Conservation (phyloP, 2,888 invertebrate genomes). For the Petrolisthes manimaculis region DNA sequence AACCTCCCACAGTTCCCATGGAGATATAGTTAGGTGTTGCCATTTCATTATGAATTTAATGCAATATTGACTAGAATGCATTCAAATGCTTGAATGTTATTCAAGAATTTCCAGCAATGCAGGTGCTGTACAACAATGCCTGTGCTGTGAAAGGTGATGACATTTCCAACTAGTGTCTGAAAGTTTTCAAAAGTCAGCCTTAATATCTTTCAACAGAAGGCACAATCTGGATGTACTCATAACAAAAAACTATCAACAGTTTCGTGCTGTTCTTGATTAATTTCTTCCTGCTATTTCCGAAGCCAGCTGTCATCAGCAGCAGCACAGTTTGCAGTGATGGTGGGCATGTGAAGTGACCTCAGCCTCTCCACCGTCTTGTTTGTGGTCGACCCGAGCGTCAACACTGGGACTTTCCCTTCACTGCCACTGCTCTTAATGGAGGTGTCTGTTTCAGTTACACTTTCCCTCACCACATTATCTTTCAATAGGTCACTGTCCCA, state of each 20-base stretch:
- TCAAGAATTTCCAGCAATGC: not conserved
- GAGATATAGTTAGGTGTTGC: too few relatives aligned
- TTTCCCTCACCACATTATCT: constrained; percentile 55
- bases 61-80: constrained; percentile 18
- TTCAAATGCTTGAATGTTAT: not conserved
- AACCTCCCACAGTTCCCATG: too few relatives aligned
- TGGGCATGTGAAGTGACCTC: constrained; percentile 54
- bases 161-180: not conserved
- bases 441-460: constrained; percentile 3
- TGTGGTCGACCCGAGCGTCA: constrained; percentile 48
- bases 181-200: not conserved
- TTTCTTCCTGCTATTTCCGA: constrained; percentile 44
- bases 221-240: constrained; percentile 29
- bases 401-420: constrained; percentile 21
- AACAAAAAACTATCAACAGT: constrained; percentile 15
- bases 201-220: constrained; percentile 34
- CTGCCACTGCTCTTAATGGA: constrained; percentile 4
- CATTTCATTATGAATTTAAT: not conserved
- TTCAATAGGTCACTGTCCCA: constrained; percentile 51
- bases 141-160: constrained; percentile 18
- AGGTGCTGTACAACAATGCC: not conserved
- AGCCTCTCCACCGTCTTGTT: constrained; percentile 63
- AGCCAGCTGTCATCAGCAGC: constrained; percentile 62
- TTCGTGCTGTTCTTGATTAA: constrained; percentile 10
- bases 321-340: constrained; percentile 61